Conservation (phyloP, 2,113 vertebrate species). For the Dromas ardeola region DNA sequence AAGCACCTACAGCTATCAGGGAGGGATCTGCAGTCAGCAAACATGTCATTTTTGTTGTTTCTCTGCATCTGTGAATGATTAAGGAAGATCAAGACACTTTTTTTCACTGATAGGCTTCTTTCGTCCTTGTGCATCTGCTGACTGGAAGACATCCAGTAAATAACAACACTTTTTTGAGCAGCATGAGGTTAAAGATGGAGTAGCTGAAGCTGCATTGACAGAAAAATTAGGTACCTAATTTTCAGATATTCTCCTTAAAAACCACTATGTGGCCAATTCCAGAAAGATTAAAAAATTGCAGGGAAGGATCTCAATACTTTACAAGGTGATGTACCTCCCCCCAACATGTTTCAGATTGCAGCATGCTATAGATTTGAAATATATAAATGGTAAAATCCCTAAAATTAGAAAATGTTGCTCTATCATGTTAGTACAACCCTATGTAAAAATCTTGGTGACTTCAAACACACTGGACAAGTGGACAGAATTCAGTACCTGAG, state of each 20-base stretch:
- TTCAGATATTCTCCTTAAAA: background rate
- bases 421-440: background rate
- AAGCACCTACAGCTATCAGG: background rate
- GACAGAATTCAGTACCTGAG: background rate
- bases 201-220: background rate
- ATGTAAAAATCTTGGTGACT: background rate
- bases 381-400: background rate
- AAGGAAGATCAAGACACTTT: background rate
- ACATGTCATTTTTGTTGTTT: conserved; percentile 10
- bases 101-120: background rate
- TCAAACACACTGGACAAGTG: background rate
- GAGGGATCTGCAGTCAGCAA: background rate
- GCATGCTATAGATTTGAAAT: background rate
- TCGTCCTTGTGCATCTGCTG: background rate
- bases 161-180: background rate
- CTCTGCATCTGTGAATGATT: background rate
- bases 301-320: background rate
- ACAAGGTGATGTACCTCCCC: background rate
- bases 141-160: background rate
- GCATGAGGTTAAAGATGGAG: background rate
- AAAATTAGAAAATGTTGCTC: background rate
- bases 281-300: background rate
- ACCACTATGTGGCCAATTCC: background rate
- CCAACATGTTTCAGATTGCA: background rate
- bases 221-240: background rate